Evolutionary conservation across 2,888 invertebrate species (phyloP).

Genomic region (Tetramorium bicarinatum): DNA sequence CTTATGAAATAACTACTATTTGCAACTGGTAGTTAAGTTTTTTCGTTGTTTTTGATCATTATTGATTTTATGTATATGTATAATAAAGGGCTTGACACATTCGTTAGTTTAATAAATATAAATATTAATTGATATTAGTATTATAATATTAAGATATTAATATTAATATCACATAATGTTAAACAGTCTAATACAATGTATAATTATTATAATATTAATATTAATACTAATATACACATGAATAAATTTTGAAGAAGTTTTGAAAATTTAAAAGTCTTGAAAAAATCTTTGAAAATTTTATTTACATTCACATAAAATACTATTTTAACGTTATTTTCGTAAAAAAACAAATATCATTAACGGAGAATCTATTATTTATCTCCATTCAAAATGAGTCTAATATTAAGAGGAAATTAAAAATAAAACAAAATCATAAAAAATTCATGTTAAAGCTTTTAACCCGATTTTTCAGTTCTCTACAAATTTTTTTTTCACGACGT

Average conservation of each 20-base stretch:
- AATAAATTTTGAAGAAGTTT: neutral
- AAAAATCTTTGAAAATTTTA: neutral
- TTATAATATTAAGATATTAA: constrained; percentile 4
- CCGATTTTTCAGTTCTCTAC: neutral
- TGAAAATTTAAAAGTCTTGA: too few relatives aligned
- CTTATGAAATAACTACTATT: neutral
- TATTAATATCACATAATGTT: neutral
- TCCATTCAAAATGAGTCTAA: neutral
- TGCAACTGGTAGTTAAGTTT: neutral
- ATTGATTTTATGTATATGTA: neutral
- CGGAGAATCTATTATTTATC: neutral
- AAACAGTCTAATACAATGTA: neutral
- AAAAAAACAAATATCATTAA: neutral
- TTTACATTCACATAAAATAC: neutral
- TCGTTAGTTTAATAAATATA: neutral
- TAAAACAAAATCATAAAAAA: neutral
- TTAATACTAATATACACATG: neutral
- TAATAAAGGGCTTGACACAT: neutral
- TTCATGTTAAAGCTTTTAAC: neutral
- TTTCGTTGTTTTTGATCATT: neutral
- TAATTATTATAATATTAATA: neutral
- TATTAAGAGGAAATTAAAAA: neutral
- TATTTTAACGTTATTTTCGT: neutral
- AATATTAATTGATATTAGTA: neutral
- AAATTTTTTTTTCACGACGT: neutral